Percentiles rank a stretch among this genome's conserved stretches.
These are phyloP conservation scores for Scylla paramamosain DNA, from an alignment of 1,140 invertebrate species.

Conservation along the genomic window DNA sequence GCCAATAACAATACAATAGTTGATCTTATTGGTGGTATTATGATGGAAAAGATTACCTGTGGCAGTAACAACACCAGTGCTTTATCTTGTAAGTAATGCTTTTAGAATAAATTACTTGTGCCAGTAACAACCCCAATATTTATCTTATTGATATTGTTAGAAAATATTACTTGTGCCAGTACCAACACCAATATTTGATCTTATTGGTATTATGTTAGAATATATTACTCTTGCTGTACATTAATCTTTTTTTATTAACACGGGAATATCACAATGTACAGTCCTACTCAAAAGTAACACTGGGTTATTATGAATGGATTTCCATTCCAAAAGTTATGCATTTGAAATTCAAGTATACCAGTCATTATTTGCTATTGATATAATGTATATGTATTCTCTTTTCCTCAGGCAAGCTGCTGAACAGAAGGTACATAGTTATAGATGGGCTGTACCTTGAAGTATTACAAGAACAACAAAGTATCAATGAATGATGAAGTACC, in stretches of 20 bases:
- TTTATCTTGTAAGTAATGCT: neutral
- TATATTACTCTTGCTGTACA: too few species aligned
- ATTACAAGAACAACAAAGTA: too few species aligned
- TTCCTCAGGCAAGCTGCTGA: neutral
- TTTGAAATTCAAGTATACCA: neutral
- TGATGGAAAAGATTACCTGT: neutral
- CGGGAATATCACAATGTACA: neutral
- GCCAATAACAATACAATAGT: neutral
- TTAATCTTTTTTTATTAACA: neutral
- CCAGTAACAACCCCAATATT: neutral
- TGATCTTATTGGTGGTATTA: neutral
- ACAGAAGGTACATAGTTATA: too few species aligned
- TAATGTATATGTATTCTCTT: neutral
- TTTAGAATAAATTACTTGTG: neutral
- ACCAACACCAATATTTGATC: neutral
- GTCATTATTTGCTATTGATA: neutral
- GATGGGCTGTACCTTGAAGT: too few species aligned
- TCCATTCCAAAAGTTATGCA: too few species aligned
- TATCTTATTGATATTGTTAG: neutral
- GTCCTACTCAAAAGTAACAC: neutral
- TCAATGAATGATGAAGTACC: too few species aligned
- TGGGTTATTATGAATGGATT: too few species aligned
- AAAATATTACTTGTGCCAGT: neutral
- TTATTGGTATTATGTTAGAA: neutral
- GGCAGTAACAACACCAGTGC: too few species aligned